Conservation (phyloP, 2,113 vertebrate species). For the Haemorhous mexicanus region DNA sequence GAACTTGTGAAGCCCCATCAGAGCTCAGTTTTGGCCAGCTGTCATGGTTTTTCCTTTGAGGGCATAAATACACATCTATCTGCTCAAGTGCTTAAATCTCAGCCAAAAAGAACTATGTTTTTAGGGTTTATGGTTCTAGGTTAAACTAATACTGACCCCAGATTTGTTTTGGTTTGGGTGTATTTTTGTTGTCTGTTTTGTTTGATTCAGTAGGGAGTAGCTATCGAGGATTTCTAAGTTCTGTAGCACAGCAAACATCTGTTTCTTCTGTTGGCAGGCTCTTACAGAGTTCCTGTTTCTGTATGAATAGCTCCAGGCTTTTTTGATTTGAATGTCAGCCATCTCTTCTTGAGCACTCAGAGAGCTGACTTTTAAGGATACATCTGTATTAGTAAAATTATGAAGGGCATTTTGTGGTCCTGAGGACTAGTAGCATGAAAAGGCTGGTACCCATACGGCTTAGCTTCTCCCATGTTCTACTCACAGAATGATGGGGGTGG, state of each 20-base stretch:
- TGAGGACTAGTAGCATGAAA: not conserved
- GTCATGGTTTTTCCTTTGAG: not conserved
- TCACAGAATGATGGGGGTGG: not conserved
- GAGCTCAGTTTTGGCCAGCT: not conserved
- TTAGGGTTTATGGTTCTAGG: not conserved
- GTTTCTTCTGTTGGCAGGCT: not conserved
- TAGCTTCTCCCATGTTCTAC: not conserved
- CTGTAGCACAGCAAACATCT: not conserved
- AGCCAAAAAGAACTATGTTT: not conserved
- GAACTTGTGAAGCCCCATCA: not conserved
- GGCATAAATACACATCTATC: not conserved
- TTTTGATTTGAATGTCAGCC: not conserved
- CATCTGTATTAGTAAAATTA: not conserved
- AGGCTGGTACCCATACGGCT: not conserved
- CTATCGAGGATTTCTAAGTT: not conserved
- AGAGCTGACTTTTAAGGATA: not conserved
- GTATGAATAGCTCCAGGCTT: not conserved
- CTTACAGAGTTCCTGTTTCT: not conserved
- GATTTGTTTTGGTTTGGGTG: not conserved
- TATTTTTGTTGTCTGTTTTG: not conserved
- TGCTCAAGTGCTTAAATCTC: not conserved
- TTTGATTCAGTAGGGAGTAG: not conserved
- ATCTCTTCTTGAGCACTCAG: not conserved
- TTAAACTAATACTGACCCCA: not conserved
- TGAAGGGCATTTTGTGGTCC: not conserved